A percentile compares a stretch with the other conserved stretches of the same genome.
These are phyloP conservation scores for Dicaeum eximium DNA, from an alignment of 2,113 vertebrate species.

Conservation along the genomic window DNA sequence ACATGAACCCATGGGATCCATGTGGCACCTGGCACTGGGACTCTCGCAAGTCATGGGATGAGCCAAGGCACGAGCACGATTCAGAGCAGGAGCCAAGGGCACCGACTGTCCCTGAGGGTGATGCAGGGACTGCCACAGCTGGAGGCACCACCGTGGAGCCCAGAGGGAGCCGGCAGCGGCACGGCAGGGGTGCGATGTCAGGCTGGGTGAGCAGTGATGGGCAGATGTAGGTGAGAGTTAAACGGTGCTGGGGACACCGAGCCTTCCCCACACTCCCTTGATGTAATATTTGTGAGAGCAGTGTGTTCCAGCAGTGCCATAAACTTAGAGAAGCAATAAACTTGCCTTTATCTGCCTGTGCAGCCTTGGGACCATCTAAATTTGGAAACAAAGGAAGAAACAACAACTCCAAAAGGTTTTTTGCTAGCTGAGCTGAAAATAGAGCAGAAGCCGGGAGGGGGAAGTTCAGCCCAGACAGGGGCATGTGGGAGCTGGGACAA, in stretches of 20 bases:
- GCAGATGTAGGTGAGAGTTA: conserved; percentile 27
- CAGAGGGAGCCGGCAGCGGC: rapidly evolving
- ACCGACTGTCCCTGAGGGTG: rapidly evolving
- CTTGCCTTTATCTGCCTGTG: conserved; percentile 3
- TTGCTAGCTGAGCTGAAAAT: neutral
- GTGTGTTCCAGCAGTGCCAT: conserved; percentile 4
- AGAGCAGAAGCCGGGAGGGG: neutral
- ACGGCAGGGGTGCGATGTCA: rapidly evolving
- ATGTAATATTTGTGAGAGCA: neutral
- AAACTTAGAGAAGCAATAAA: conserved; percentile 18
- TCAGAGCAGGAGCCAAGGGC: rapidly evolving
- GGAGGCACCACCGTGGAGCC: rapidly evolving
- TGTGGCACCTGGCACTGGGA: neutral
- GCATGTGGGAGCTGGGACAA: neutral
- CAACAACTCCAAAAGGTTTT: neutral
- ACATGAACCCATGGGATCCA: rapidly evolving
- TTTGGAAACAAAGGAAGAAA: conserved; percentile 33
- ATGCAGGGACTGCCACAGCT: rapidly evolving
- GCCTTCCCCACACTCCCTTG: neutral
- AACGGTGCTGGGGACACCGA: neutral
- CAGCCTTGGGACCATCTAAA: conserved; percentile 52
- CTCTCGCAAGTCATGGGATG: rapidly evolving
- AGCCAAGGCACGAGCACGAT: rapidly evolving
- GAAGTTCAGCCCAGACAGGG: neutral
- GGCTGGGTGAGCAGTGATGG: rapidly evolving